Percentiles rank a stretch among this genome's conserved stretches.
Conservation (phyloP, 1,140 invertebrate genomes). For the Samia ricini region DNA sequence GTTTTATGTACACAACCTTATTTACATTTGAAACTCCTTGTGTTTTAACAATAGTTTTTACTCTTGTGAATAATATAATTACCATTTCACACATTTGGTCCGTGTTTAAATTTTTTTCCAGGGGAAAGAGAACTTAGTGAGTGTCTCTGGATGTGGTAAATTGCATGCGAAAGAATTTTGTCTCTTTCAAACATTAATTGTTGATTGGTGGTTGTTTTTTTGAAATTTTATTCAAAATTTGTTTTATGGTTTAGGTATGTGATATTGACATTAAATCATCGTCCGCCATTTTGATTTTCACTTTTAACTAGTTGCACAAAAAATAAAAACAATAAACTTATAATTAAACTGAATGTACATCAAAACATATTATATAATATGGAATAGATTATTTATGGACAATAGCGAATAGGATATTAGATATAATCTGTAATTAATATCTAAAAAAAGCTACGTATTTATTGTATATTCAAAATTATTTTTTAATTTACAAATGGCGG, state of each 20-base stretch:
- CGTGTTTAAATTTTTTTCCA: conserved; percentile 81
- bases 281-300: conserved; percentile 2
- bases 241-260: background rate
- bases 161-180: conserved; percentile 17
- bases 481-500: background rate
- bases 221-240: conserved; percentile 1
- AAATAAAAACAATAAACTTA: background rate
- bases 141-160: conserved; percentile 64
- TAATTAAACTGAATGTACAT: too few relatives aligned
- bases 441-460: too few relatives aligned
- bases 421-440: too few relatives aligned
- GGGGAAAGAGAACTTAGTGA: conserved; percentile 86
- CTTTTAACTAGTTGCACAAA: background rate
- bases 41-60: conserved; percentile 9
- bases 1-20: conserved; percentile 20
- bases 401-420: too few relatives aligned
- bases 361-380: too few relatives aligned
- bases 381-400: too few relatives aligned
- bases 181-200: background rate
- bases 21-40: conserved; percentile 28
- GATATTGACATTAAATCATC: conserved; percentile 11
- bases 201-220: background rate
- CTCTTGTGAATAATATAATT: conserved; percentile 50
- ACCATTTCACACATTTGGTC: conserved; percentile 50
- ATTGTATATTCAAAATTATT: background rate